A percentile compares a stretch with the other conserved stretches of the same genome.
Conservation (phyloP, 2,888 invertebrate species). For the Cabera pusaria region DNA sequence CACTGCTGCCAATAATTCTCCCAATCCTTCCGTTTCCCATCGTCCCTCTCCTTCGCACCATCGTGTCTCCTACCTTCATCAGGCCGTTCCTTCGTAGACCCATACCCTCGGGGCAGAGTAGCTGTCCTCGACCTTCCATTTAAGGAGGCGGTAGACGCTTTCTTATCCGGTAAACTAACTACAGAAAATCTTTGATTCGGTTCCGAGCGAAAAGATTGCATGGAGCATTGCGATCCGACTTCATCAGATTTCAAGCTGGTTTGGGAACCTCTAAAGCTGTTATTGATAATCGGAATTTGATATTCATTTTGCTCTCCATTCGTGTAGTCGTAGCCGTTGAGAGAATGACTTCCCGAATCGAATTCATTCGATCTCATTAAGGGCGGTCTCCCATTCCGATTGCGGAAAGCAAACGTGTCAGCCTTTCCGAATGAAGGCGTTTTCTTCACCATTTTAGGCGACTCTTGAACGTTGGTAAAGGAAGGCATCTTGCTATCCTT, state of each 20-base stretch:
- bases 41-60: constrained; percentile 58
- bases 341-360: constrained; percentile 23
- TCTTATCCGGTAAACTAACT: constrained; percentile 62
- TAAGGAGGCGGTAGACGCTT: constrained; percentile 49
- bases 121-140: constrained; percentile 65
- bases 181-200: constrained; percentile 60
- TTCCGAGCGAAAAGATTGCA: constrained; percentile 71
- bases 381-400: constrained; percentile 49
- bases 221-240: constrained; percentile 56
- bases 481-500: constrained; percentile 67
- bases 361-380: constrained; percentile 39
- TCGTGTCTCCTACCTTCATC: no score
- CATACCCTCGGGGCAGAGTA: constrained; percentile 70
- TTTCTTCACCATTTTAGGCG: constrained; percentile 62
- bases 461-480: constrained; percentile 62
- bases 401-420: constrained; percentile 54
- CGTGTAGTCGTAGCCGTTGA: constrained; percentile 43
- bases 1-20: constrained; percentile 79
- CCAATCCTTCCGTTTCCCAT: constrained; percentile 43
- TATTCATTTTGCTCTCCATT: constrained; percentile 45
- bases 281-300: constrained; percentile 46
- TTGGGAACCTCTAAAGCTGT: constrained; percentile 56
- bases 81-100: constrained; percentile 63
- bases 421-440: constrained; percentile 54
- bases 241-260: constrained; percentile 64